A percentile compares a stretch with the other conserved stretches of the same genome.
Conservation (phyloP, 2,797 vertebrate species). For the Periparus ater region DNA sequence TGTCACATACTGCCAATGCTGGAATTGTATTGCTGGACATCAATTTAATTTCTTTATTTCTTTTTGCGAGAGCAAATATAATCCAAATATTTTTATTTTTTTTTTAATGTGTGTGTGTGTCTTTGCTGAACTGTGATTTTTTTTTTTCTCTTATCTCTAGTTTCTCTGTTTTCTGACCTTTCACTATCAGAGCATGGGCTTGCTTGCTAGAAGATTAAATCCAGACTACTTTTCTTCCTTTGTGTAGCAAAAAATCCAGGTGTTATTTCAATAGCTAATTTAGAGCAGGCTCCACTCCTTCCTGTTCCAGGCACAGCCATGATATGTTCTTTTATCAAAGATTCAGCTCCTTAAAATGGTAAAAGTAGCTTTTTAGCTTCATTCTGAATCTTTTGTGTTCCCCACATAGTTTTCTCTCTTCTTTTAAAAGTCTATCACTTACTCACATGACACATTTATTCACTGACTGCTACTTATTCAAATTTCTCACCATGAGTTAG, state of each 20-base stretch:
- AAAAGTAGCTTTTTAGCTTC: background rate
- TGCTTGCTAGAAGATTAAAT: background rate
- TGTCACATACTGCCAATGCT: background rate
- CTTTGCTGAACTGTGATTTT: background rate
- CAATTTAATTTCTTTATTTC: background rate
- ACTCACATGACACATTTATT: background rate
- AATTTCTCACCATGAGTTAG: background rate
- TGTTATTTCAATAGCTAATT: background rate
- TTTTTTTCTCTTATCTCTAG: background rate
- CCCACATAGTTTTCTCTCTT: background rate
- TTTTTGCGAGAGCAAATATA: background rate
- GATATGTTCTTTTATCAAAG: background rate
- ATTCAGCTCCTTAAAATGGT: background rate
- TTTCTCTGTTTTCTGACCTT: background rate
- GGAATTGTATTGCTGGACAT: background rate
- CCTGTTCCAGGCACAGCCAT: background rate
- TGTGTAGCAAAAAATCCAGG: background rate
- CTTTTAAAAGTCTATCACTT: background rate
- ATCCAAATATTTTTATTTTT: background rate
- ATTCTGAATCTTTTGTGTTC: background rate
- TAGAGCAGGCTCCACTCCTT: background rate
- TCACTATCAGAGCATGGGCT: background rate
- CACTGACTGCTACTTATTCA: background rate
- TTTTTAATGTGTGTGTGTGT: rapidly evolving
- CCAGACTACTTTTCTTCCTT: background rate